These are phyloP conservation scores for Oriolus oriolus DNA, from an alignment of 2,113 vertebrate species.

Conservation along the genomic window DNA sequence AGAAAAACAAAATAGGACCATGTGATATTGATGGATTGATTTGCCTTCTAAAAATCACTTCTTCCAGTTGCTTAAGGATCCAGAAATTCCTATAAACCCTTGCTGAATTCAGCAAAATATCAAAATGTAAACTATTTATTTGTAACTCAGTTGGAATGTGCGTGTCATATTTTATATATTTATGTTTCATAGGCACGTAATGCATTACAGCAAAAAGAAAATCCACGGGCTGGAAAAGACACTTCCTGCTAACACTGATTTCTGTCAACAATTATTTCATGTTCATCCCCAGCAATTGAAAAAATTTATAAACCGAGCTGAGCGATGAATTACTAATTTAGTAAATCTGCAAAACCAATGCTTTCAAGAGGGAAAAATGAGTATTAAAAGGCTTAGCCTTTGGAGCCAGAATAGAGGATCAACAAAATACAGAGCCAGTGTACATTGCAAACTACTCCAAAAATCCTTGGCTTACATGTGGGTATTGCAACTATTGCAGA, in stretches of 20 bases:
- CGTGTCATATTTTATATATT: background rate
- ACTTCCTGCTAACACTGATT: background rate
- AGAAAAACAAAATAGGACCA: slow-evolving; percentile 56
- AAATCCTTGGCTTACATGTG: slow-evolving; percentile 52
- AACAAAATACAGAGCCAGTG: slow-evolving; percentile 46
- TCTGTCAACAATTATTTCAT: slow-evolving; percentile 55
- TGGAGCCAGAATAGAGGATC: slow-evolving; percentile 43
- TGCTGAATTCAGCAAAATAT: slow-evolving; percentile 31
- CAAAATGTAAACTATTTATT: slow-evolving; percentile 15
- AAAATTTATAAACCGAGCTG: slow-evolving; percentile 41
- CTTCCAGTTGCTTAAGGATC: slow-evolving; percentile 34
- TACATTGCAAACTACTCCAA: slow-evolving; percentile 54
- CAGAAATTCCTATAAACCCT: slow-evolving; percentile 7
- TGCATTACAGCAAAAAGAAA: slow-evolving; percentile 23
- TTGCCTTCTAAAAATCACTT: slow-evolving; percentile 34
- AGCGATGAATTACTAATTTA: slow-evolving; percentile 59
- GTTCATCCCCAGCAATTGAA: slow-evolving; percentile 21
- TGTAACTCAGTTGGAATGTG: background rate
- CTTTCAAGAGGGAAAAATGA: slow-evolving; percentile 43
- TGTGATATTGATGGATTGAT: slow-evolving; percentile 49
- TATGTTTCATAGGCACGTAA: background rate
- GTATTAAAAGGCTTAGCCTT: slow-evolving; percentile 48
- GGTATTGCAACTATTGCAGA: background rate
- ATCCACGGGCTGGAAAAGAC: background rate
- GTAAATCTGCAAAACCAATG: slow-evolving; percentile 54